These are phyloP conservation scores for Neuroscelio doddi DNA, from an alignment of 2,888 invertebrate genomes.

Conservation along the genomic window DNA sequence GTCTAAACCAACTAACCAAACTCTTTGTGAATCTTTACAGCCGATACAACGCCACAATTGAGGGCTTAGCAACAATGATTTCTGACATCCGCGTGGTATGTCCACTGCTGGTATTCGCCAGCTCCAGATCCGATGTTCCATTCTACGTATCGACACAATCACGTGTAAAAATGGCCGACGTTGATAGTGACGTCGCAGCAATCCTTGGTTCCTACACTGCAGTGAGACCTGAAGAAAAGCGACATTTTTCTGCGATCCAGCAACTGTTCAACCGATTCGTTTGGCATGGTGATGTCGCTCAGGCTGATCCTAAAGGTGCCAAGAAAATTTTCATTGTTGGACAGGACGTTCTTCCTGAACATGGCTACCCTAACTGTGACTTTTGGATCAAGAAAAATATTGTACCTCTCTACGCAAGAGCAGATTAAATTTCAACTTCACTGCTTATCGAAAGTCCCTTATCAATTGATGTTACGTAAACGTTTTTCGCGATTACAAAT, in stretches of 20 bases:
- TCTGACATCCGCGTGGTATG: constrained; percentile 87
- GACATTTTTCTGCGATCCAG: constrained; percentile 86
- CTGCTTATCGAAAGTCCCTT: constrained; percentile 29
- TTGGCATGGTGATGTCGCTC: constrained; percentile 81
- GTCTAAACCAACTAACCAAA: background rate
- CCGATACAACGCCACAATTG: constrained; percentile 79
- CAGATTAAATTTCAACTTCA: constrained; percentile 76
- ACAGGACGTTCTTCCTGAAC: constrained; percentile 80
- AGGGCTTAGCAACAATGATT: constrained; percentile 81
- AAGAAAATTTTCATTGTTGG: constrained; percentile 79
- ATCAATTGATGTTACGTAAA: constrained; percentile 12
- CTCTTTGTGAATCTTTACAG: too few species aligned
- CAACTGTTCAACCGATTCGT: constrained; percentile 88
- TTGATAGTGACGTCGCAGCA: constrained; percentile 83
- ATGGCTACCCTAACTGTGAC: constrained; percentile 82
- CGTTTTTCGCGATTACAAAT: constrained; percentile 26
- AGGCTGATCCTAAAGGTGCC: constrained; percentile 74
- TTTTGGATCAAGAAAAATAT: constrained; percentile 84
- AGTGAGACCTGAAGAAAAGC: constrained; percentile 81
- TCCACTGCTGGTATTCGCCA: constrained; percentile 81
- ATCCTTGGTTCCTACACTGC: constrained; percentile 85
- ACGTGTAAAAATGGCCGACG: constrained; percentile 74
- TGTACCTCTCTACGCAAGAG: constrained; percentile 82
- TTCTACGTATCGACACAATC: constrained; percentile 84
- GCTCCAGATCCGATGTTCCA: constrained; percentile 77